Evolutionary conservation across 2,888 invertebrate genomes (phyloP).

Genomic region (Belgica antarctica): DNA sequence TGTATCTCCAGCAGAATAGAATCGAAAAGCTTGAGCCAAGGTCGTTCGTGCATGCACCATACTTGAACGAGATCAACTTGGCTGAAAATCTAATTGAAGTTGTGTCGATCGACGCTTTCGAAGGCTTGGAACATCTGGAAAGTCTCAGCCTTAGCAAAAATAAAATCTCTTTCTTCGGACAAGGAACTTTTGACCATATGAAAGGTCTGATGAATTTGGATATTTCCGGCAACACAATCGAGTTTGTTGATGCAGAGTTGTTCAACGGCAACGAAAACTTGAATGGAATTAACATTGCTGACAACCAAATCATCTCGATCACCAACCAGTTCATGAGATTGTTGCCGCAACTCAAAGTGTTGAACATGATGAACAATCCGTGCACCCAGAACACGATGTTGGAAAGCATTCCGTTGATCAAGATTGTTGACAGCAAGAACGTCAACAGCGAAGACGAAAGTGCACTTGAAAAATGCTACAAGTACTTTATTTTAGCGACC

Average conservation of each 20-base stretch:
- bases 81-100: conserved; percentile 24
- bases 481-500: conserved; percentile 13
- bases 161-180: conserved; percentile 22
- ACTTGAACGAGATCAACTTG: conserved; percentile 37
- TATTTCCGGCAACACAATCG: conserved; percentile 26
- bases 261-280: conserved; percentile 17
- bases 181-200: not conserved
- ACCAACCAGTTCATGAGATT: conserved; percentile 17
- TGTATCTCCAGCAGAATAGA: conserved; percentile 25
- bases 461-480: conserved; percentile 25
- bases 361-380: conserved; percentile 35
- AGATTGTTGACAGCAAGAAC: conserved; percentile 13
- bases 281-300: conserved; percentile 22
- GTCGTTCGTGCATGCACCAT: conserved; percentile 17
- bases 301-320: conserved; percentile 34
- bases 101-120: conserved; percentile 13
- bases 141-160: conserved; percentile 25
- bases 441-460: conserved; percentile 15
- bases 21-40: conserved; percentile 16
- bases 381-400: conserved; percentile 32
- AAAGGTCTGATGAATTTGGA: conserved; percentile 32
- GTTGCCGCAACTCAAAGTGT: conserved; percentile 28
- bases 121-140: conserved; percentile 33
- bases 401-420: conserved; percentile 16
- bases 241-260: conserved; percentile 15